Evolutionary conservation across 2,797 vertebrate genomes (phyloP), one percentile per base, ranked within the genome.

Genomic region (Picus viridis): DNA sequence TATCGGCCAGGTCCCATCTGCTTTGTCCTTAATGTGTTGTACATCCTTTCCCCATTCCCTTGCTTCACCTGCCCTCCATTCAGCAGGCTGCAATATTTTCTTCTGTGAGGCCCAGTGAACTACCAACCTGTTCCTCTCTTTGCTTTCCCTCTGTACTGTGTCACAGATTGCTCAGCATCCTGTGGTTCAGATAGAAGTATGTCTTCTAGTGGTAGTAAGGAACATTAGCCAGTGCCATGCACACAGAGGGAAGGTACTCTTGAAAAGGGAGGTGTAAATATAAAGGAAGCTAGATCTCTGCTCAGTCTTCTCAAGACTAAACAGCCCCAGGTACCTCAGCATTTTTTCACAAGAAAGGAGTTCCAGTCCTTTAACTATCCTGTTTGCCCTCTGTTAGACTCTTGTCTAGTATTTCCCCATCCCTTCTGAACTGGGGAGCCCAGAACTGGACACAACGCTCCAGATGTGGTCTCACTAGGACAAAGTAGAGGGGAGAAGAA

Each of bases 111-210:
- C 18, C 10, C 9, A 7, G 16, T 77, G 69, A 67, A 16, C 18
- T 61, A 45, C 16, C 7, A 49, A 5, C 2, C 16, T 64, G 26
- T 29, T 65, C 3, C 22, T 76, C 9, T 29, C 45, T 65, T 59
- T 68, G 7, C 24, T 36, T 74, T 63, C 18, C 84, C 15, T 14
- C 2, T n/a, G 15, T 69, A 36, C n/a, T 1, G 0, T 81, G 39
- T 18, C 43, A n/a, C 3, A 39, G 56, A 30, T 7, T 82, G 64
- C 24, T 78, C 16, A 12, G 29, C 29, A 10, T 24, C 36, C 26
- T 27, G 7, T 7, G 8, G n/a, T 16, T 10, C 0, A 1, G 34
- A 56, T 20, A 53, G 49, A 15, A 11, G 12, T 30, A 15, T 2
- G 1, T 36, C 45, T 56, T 70, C n/a, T 62, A 67, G 29, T 16